Conservation (phyloP, 2,888 invertebrate genomes). For the Lasioglossum morio region DNA sequence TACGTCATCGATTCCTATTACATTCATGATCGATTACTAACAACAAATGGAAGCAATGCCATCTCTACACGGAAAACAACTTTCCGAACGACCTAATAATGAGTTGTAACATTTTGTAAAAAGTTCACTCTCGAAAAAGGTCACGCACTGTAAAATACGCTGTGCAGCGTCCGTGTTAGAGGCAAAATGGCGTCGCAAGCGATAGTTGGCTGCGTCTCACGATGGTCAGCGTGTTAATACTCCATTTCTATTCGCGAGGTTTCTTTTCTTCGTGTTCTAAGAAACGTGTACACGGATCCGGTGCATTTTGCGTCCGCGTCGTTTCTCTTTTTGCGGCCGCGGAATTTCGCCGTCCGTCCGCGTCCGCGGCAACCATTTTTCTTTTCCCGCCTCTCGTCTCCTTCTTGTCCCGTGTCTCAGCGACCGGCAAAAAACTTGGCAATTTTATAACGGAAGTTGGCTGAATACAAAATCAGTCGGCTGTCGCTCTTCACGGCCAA, state of each 20-base stretch:
- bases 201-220: not conserved
- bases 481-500: constrained; percentile 69
- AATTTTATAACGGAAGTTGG: constrained; percentile 80
- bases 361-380: constrained; percentile 42
- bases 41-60: too few relatives aligned
- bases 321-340: constrained; percentile 33
- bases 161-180: not conserved
- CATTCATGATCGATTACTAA: not conserved
- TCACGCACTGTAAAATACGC: not conserved
- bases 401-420: constrained; percentile 58
- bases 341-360: constrained; percentile 37
- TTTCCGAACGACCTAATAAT: not conserved
- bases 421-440: constrained; percentile 72
- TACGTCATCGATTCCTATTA: not conserved
- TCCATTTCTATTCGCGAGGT: constrained; percentile 39
- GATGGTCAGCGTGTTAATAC: not conserved
- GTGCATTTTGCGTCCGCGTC: constrained; percentile 10
- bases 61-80: too few relatives aligned
- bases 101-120: not conserved
- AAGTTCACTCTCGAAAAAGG: too few relatives aligned
- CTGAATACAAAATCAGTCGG: constrained; percentile 80
- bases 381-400: constrained; percentile 43
- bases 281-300: constrained; percentile 23
- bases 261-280: not conserved
- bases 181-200: not conserved